These are phyloP conservation scores for Florisuga fusca DNA, from an alignment of 2,797 vertebrate genomes.

Conservation along the genomic window DNA sequence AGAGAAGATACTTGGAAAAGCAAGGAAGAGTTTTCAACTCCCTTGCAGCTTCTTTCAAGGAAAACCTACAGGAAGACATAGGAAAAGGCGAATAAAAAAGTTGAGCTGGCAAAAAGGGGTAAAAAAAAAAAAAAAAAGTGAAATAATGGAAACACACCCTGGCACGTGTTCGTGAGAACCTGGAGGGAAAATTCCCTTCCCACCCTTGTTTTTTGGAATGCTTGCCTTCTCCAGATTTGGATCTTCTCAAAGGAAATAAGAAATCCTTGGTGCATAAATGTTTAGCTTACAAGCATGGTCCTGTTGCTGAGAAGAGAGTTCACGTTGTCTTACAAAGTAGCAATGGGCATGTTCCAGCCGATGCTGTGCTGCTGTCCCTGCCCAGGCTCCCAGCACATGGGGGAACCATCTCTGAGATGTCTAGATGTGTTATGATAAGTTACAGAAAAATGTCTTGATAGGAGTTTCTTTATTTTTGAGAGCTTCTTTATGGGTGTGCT, in stretches of 20 bases:
- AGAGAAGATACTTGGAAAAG: not conserved
- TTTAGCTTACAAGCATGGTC: constrained; percentile 24
- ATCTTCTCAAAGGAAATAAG: constrained; percentile 27
- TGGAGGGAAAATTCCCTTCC: constrained; percentile 53
- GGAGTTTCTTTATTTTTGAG: not conserved
- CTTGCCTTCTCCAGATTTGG: not conserved
- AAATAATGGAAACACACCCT: not conserved
- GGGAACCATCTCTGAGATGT: not conserved
- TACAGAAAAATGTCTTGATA: not conserved
- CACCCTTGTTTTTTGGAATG: constrained; percentile 1
- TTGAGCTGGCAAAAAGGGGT: not conserved
- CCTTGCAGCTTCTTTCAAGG: not conserved
- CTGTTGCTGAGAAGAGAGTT: constrained; percentile 13
- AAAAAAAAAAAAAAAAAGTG: not conserved
- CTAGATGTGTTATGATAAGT: not conserved
- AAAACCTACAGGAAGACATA: not conserved
- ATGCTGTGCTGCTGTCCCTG: not conserved
- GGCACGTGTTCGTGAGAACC: not conserved
- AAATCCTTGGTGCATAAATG: not conserved
- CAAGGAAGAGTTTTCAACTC: not conserved
- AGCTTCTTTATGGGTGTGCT: not conserved
- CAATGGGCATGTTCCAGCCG: not conserved
- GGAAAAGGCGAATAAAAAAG: not conserved
- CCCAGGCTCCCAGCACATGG: not conserved
- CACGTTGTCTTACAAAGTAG: not conserved